Evolutionary conservation across 2,113 vertebrate genomes (phyloP).

Genomic region (Paramormyrops kingsleyae): DNA sequence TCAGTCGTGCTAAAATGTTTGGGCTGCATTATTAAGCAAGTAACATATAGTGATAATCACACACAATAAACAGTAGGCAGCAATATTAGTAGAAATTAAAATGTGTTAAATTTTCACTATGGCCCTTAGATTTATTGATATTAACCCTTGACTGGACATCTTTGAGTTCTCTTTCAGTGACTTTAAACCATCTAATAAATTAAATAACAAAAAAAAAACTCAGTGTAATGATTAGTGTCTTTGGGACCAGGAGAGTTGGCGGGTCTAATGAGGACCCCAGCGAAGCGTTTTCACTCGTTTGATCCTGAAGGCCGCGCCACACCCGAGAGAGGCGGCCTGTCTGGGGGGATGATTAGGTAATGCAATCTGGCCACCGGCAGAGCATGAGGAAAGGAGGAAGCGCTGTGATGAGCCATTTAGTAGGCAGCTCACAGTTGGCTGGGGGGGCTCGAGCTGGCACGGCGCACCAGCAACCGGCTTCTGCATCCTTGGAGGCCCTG

Average conservation of each 20-base stretch:
- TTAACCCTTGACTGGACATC: neutral
- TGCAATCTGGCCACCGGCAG: conserved; percentile 11
- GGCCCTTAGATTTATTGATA: neutral
- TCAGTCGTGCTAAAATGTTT: neutral
- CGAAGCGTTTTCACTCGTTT: neutral
- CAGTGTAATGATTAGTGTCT: neutral
- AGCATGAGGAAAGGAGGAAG: neutral
- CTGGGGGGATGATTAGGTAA: conserved; percentile 3
- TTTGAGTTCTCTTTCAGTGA: neutral
- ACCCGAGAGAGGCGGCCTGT: neutral
- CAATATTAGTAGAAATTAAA: neutral
- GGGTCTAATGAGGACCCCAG: neutral
- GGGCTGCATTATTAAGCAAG: neutral
- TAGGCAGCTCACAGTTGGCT: conserved; percentile 4
- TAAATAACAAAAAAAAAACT: neutral
- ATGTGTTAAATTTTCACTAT: neutral
- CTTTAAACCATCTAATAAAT: neutral
- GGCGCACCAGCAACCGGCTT: neutral
- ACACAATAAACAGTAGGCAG: neutral
- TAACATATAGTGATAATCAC: neutral
- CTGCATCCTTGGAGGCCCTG: neutral
- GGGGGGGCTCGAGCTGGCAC: neutral
- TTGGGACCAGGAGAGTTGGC: neutral
- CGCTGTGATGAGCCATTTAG: conserved; percentile 19
- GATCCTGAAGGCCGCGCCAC: neutral